Evolutionary conservation across 2,113 vertebrate species (phyloP).

Genomic region (Mesocricetus auratus): DNA sequence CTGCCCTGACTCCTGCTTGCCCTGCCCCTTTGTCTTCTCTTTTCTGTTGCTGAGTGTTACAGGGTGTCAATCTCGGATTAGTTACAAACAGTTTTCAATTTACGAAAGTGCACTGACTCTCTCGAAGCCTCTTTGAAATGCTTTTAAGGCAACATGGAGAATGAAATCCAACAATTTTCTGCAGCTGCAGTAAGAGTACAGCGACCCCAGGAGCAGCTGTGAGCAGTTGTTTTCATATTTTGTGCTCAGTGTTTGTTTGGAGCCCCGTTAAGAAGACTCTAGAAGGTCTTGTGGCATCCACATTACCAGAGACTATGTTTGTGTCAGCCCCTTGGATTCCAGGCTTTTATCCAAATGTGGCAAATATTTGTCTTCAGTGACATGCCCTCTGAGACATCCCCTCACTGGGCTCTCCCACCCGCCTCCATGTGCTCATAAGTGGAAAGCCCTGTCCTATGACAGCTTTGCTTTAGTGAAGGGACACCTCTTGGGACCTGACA

Average conservation of each 20-base stretch:
- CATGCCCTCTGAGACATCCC: neutral
- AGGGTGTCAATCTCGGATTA: slow-evolving; percentile 78
- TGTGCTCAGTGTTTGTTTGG: slow-evolving; percentile 28
- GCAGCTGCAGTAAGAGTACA: slow-evolving; percentile 82
- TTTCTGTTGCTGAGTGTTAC: slow-evolving; percentile 65
- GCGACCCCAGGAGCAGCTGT: slow-evolving; percentile 82
- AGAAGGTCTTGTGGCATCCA: slow-evolving; percentile 50
- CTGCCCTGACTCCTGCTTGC: slow-evolving; percentile 5
- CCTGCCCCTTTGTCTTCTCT: neutral
- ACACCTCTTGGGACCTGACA: neutral
- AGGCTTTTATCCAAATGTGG: slow-evolving; percentile 11
- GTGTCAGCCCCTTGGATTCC: neutral
- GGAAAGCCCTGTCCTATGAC: neutral
- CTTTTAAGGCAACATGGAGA: slow-evolving; percentile 83
- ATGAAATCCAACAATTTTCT: slow-evolving; percentile 81
- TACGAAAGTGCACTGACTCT: slow-evolving; percentile 78
- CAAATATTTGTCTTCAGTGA: neutral
- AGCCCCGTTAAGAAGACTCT: slow-evolving; percentile 57
- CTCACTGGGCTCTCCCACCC: neutral
- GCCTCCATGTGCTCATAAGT: accelerated
- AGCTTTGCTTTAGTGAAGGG: neutral
- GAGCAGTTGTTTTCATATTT: slow-evolving; percentile 82
- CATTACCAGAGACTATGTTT: neutral
- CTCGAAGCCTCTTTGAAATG: slow-evolving; percentile 84
- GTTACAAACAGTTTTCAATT: slow-evolving; percentile 81